Evolutionary conservation across 2,797 vertebrate genomes (phyloP).

Genomic region (Apogon talboti): DNA sequence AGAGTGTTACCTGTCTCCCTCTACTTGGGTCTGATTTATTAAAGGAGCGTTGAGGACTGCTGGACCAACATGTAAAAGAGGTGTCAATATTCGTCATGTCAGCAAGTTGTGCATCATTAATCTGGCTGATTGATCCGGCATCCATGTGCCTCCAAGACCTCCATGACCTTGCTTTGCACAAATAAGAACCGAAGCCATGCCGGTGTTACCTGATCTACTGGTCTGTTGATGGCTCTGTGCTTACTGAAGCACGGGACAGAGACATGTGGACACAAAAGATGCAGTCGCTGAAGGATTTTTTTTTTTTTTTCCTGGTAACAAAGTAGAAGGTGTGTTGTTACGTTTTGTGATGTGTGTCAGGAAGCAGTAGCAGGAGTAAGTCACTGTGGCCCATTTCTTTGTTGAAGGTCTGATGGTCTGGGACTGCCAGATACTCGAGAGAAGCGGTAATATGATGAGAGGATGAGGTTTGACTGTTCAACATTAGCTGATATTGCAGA

Average conservation of each 20-base stretch:
- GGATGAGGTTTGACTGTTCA: background rate
- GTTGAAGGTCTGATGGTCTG: slow-evolving; percentile 8
- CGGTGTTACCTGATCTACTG: slow-evolving; percentile 65
- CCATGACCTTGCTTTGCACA: slow-evolving; percentile 72
- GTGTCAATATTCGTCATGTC: slow-evolving; percentile 76
- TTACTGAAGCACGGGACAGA: slow-evolving; percentile 51
- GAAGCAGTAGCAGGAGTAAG: slow-evolving; percentile 5
- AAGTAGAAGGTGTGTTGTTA: slow-evolving; percentile 27
- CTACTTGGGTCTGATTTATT: slow-evolving; percentile 58
- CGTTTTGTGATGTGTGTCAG: slow-evolving; percentile 6
- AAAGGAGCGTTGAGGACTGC: slow-evolving; percentile 47
- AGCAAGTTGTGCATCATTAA: slow-evolving; percentile 77
- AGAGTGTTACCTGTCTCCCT: slow-evolving; percentile 51
- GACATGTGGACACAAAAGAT: slow-evolving; percentile 35
- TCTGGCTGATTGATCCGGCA: slow-evolving; percentile 77
- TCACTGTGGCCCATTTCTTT: slow-evolving; percentile 11
- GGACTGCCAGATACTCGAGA: background rate
- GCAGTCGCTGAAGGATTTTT: slow-evolving; percentile 7
- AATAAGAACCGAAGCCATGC: slow-evolving; percentile 58
- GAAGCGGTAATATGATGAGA: background rate
- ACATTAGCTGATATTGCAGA: background rate
- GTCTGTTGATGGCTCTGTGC: slow-evolving; percentile 53
- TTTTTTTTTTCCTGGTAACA: slow-evolving; percentile 21
- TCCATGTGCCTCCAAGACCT: slow-evolving; percentile 60
- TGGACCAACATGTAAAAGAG: slow-evolving; percentile 64